Evolutionary conservation across 2,888 invertebrate species (phyloP).

Genomic region (Rhimphoctona megacephalus): DNA sequence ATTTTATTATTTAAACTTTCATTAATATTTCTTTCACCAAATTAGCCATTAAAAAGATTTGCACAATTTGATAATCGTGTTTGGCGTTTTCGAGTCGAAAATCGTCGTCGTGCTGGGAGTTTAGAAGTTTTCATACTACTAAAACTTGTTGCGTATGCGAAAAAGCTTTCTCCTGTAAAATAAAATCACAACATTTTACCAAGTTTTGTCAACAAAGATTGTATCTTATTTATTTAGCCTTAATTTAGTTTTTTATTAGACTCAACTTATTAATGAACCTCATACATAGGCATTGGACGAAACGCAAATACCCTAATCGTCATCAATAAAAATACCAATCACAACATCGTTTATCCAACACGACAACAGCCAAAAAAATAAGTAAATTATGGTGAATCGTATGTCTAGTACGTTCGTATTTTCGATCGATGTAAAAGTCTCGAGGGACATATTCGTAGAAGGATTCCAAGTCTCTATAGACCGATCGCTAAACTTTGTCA

Average conservation of each 20-base stretch:
- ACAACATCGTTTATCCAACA: not conserved
- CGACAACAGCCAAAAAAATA: not conserved
- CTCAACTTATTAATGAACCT: not conserved
- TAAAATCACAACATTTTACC: not conserved
- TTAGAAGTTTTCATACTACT: not conserved
- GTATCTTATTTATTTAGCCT: not conserved
- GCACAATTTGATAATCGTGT: not conserved
- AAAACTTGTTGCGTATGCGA: not conserved
- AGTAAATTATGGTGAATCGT: not conserved
- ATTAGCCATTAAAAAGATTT: not conserved
- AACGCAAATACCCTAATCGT: not conserved
- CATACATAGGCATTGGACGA: not conserved
- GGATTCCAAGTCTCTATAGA: not conserved
- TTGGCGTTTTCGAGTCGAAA: not conserved
- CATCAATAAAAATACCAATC: slow-evolving; percentile 9
- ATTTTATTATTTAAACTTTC: slow-evolving; percentile 2
- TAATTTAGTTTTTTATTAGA: not conserved
- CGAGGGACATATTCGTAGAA: not conserved
- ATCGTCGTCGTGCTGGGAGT: not conserved
- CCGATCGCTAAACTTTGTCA: not conserved
- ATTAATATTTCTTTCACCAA: not conserved
- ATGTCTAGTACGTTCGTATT: not conserved
- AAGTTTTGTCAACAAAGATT: not conserved
- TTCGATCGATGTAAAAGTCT: not conserved
- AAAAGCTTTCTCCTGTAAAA: too few relatives aligned